Evolutionary conservation across 2,797 vertebrate genomes (phyloP).

Genomic region (Muscicapa comitata): DNA sequence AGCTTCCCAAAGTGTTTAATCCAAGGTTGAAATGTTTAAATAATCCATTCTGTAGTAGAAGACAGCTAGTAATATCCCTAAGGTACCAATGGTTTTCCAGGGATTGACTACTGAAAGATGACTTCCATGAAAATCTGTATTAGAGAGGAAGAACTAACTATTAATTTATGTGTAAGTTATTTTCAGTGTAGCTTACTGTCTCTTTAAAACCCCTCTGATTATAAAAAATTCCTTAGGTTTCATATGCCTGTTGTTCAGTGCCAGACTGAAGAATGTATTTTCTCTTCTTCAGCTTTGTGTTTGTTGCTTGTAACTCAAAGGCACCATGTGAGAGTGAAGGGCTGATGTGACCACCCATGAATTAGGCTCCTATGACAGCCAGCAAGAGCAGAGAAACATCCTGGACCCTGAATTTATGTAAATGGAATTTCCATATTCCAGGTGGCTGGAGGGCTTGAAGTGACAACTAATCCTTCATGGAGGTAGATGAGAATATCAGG

Average conservation of each 20-base stretch:
- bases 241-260: background rate
- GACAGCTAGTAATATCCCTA: background rate
- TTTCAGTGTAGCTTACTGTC: background rate
- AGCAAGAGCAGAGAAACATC: background rate
- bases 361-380: conserved; percentile 12
- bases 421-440: conserved; percentile 16
- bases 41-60: background rate
- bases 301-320: background rate
- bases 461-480: conserved; percentile 11
- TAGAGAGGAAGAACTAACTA: background rate
- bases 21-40: background rate
- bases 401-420: background rate
- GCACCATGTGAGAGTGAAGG: background rate
- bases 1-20: background rate
- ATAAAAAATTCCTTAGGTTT: background rate
- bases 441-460: conserved; percentile 6
- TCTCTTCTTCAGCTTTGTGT: background rate
- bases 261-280: background rate
- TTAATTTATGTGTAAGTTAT: background rate
- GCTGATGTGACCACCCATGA: background rate
- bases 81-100: background rate
- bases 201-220: background rate
- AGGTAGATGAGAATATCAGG: conserved; percentile 20
- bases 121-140: background rate
- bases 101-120: background rate